Evolutionary conservation across 2,113 vertebrate species (phyloP), one percentile per base, ranked within the genome.

Genomic region (Varanus komodoensis): DNA sequence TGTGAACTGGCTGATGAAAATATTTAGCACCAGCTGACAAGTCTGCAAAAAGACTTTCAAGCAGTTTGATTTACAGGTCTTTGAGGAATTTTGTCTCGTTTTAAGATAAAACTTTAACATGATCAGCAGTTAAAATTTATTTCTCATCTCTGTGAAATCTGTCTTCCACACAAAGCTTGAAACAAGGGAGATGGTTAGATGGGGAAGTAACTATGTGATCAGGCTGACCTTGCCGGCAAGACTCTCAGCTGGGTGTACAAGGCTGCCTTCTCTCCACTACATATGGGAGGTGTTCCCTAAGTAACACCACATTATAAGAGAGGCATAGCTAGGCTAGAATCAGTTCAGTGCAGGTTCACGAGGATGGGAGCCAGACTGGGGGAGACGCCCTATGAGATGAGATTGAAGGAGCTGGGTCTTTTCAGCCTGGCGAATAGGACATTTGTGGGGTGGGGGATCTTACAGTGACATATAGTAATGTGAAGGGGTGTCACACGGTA

Each of bases 1-100:
- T 57, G 82, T 87, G 84, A 96, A 92, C 32, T 48, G 91, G 86
- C 69, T 91, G 87, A 64, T 90, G 44, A 93, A 95, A 96, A 96
- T 92, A 95, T 91, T 95, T 95, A 94, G 68, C 2, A 2, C 29
- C 81, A 92, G 90, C 74, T 95, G 93, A 96, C 93, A 95, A 48
- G 27, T 69, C 29, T 87, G 61, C 44, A 67, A 87, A 67, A 64
- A 87, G 61, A 68, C 9, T 34, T 69, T 80, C 44, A 79, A 87
- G 29, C 29, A 78, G 84, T 82, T 87, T 79, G 80, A 93, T 94
- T 93, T 91, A 75, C 27, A 71, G 92, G 48, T 71, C 0, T 6
- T 88, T 91, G 93, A 54, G 44, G 78, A 44, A 87, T 93, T 92
- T 93, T 93, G 82, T 93, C 90, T 84, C 17, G 84, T 92, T 94